A percentile compares a stretch with the other conserved stretches of the same genome.
These are phyloP conservation scores for Elanus axillaris DNA, from an alignment of 2,113 vertebrate genomes.

Conservation along the genomic window DNA sequence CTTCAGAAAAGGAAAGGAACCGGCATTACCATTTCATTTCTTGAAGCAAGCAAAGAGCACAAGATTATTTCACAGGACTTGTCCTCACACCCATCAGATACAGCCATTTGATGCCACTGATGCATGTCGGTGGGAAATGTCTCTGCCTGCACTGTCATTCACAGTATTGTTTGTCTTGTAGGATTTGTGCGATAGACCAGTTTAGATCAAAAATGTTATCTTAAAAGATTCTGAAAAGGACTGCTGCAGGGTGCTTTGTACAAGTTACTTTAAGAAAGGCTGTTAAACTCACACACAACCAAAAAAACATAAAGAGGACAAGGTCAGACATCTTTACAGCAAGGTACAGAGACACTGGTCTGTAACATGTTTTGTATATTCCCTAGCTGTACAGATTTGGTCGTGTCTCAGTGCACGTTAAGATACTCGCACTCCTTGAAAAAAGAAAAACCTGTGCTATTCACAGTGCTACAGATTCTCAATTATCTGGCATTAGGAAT, in stretches of 20 bases:
- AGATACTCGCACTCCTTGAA: neutral
- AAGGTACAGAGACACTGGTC: no score
- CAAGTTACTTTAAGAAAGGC: neutral
- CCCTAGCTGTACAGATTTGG: neutral
- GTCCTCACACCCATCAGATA: neutral
- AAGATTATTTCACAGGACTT: no score
- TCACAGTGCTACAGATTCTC: neutral
- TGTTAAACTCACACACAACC: neutral
- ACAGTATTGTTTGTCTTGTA: neutral
- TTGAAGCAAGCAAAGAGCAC: no score
- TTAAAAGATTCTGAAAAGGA: no score
- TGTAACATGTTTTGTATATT: accelerated
- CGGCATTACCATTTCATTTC: neutral
- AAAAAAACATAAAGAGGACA: neutral
- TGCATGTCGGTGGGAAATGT: accelerated
- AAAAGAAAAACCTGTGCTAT: neutral
- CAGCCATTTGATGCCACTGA: neutral
- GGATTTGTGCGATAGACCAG: neutral
- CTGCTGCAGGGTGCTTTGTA: neutral
- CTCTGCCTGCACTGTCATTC: neutral
- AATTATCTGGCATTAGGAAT: accelerated
- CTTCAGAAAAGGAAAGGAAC: neutral
- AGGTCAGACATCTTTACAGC: neutral
- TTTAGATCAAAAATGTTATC: neutral
- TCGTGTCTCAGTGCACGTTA: accelerated